Evolutionary conservation across 2,797 vertebrate species (phyloP).

Genomic region (Chiloscyllium punctatum): DNA sequence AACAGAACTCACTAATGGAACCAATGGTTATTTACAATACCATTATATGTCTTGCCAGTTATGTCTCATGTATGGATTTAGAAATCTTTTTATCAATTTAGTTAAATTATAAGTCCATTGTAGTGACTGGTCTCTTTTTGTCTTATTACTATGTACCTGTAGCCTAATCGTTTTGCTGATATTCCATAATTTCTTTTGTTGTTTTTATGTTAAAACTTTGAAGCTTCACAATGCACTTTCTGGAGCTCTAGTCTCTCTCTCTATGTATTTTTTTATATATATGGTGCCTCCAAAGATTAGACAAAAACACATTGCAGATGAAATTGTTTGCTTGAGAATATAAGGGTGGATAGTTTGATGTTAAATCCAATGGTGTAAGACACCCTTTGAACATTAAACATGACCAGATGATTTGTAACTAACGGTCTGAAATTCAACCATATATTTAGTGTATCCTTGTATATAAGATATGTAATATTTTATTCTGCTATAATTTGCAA

Average conservation of each 20-base stretch:
- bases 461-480: not conserved
- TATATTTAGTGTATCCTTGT: not conserved
- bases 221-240: not conserved
- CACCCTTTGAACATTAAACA: not conserved
- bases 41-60: not conserved
- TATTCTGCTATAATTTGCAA: not conserved
- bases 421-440: not conserved
- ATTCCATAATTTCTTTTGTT: not conserved
- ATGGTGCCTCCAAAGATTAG: not conserved
- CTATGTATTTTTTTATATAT: too few relatives aligned
- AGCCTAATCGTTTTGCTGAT: not conserved
- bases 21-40: not conserved
- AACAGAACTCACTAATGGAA: not conserved
- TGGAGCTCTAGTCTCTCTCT: not conserved
- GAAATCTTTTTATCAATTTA: not conserved
- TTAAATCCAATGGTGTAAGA: not conserved
- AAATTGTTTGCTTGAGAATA: not conserved
- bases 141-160: not conserved
- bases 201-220: not conserved
- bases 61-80: not conserved
- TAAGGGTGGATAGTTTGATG: not conserved
- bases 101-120: not conserved
- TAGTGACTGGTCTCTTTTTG: not conserved
- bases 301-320: not conserved
- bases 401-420: not conserved